A percentile compares a stretch with the other conserved stretches of the same genome.
These are phyloP conservation scores for Salpingus planirostris DNA, from an alignment of 2,888 invertebrate genomes.

Conservation along the genomic window DNA sequence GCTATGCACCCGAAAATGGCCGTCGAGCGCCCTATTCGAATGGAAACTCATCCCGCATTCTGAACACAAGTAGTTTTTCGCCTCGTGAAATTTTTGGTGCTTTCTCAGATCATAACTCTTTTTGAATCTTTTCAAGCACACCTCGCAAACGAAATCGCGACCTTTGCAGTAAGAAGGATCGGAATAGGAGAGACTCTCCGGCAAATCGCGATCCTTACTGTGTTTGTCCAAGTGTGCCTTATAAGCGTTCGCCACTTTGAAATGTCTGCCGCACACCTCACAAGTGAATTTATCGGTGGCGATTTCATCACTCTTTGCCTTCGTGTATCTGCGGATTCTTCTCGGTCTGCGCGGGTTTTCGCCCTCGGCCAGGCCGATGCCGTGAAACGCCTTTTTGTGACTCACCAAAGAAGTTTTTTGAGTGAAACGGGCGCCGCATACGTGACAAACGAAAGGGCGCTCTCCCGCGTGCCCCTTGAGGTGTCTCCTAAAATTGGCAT, in stretches of 20 bases:
- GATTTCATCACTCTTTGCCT: no score
- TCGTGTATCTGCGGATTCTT: constrained; percentile 7
- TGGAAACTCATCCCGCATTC: constrained; percentile 23
- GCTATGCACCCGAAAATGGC: constrained; percentile 28
- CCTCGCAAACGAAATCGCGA: constrained; percentile 8
- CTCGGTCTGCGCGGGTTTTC: constrained; percentile 8
- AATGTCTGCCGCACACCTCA: constrained; percentile 16
- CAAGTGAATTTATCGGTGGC: no score
- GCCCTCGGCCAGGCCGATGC: constrained; percentile 7
- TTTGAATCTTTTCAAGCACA: constrained; percentile 12
- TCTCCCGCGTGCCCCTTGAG: constrained; percentile 21
- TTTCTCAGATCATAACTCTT: constrained; percentile 17
- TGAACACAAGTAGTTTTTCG: constrained; percentile 20
- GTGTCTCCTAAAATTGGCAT: constrained; percentile 21
- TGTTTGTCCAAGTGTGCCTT: constrained; percentile 17
- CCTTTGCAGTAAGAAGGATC: no score
- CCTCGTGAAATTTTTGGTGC: constrained; percentile 20
- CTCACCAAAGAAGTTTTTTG: constrained; percentile 10
- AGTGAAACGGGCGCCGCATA: constrained; percentile 12
- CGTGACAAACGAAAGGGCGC: constrained; percentile 11
- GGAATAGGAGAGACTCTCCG: neutral
- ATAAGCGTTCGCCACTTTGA: constrained; percentile 13
- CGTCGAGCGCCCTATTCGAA: constrained; percentile 21
- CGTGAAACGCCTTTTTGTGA: constrained; percentile 1
- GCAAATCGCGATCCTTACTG: constrained; percentile 1